Evolutionary conservation across 2,888 invertebrate species (phyloP), one percentile per base, ranked within the genome.

Genomic region (Brachycybe producta): DNA sequence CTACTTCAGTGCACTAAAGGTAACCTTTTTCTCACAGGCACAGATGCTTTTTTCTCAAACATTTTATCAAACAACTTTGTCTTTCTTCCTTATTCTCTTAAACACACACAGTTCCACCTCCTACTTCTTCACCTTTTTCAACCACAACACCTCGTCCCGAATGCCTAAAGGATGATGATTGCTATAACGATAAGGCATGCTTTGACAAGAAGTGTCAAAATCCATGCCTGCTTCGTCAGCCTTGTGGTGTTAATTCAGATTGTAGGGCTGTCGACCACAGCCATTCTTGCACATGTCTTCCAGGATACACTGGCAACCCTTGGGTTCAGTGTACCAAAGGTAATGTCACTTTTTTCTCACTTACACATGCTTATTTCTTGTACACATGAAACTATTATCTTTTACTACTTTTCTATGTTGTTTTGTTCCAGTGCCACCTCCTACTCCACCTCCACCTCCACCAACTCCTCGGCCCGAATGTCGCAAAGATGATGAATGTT

Each of bases 131-230:
- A 19, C 45, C 44, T 45, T 36, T n/a, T 8, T n/a, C 36, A 13
- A 46, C 19, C 24, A 19, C 47, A 24, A 39, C 47, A 26, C 5
- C 38, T 24, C 24, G 26, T 5, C 39, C 45, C 45, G 5, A 44
- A 17, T 24, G 34, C 32, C 17, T 21, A 27, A 17, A 19, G 11
- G 19, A 17, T 21, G 36, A n/a, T 19, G 60, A 60, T 32, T 63
- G 63, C 39, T 71, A 76, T 23, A 71, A 75, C 53, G 78, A 76
- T 44, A 81, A 84, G 69, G 83, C 84, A 8, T 86, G 85, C 63
- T 73, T 83, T 47, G 81, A 58, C 1, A 58, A 58, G 48, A 13
- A 34, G 5, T 50, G 50, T 49, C 15, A 17, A 5, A 36, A 50
- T 24, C 50, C 50, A n/a, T 50, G 50, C 26, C n/a, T 57, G 17